Percentiles rank a stretch among this genome's conserved stretches.
Evolutionary conservation across 2,113 vertebrate species (phyloP).

Genomic region (Bufo bufo): DNA sequence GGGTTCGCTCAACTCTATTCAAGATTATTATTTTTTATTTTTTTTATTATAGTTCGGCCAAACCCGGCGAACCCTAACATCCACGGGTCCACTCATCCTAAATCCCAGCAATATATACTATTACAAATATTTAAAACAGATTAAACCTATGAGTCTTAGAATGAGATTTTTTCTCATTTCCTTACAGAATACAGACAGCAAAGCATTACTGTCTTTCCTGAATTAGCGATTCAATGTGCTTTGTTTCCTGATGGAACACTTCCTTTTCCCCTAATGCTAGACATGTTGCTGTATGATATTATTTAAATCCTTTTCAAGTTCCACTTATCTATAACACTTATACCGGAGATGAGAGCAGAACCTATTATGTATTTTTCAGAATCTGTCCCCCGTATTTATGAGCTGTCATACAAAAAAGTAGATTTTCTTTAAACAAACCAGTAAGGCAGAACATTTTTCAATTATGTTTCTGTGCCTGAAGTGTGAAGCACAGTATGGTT

Average conservation of each 20-base stretch:
- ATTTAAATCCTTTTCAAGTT: conserved; percentile 51
- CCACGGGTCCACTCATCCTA: too few relatives aligned
- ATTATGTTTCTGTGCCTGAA: conserved; percentile 51
- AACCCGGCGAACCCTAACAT: too few relatives aligned
- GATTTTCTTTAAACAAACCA: conserved; percentile 53
- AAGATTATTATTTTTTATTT: too few relatives aligned
- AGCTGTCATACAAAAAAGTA: conserved; percentile 49
- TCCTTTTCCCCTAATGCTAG: conserved; percentile 16
- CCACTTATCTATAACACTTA: conserved; percentile 50
- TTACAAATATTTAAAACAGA: neutral
- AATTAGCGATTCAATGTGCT: neutral
- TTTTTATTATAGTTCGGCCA: too few relatives aligned
- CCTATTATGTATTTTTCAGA: conserved; percentile 38
- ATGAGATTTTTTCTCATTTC: neutral
- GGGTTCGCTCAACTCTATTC: too few relatives aligned
- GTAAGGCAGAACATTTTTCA: conserved; percentile 53
- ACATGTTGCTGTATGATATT: conserved; percentile 46
- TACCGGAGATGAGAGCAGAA: conserved; percentile 20
- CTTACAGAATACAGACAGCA: neutral
- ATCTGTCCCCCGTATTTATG: conserved; percentile 49
- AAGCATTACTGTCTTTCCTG: neutral
- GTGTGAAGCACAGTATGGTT: conserved; percentile 44
- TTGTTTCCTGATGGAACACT: conserved; percentile 1
- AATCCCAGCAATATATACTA: neutral
- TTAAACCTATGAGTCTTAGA: neutral